Percentiles rank a stretch among this genome's conserved stretches.
Conservation (phyloP, 2,797 vertebrate genomes). For the Crenuchus spilurus region DNA sequence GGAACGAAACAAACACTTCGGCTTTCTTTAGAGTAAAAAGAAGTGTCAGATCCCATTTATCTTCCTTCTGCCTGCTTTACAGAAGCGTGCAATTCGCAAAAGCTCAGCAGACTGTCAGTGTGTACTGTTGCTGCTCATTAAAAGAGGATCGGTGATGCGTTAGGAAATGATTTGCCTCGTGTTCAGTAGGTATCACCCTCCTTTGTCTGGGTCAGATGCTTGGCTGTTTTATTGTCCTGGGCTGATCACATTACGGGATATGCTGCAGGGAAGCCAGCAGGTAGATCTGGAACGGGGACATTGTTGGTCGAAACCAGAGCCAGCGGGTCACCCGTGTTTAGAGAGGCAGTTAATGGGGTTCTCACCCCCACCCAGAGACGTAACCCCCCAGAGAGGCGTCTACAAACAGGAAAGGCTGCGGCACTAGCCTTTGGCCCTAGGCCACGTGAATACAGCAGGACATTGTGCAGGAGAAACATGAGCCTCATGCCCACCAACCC, state of each 20-base stretch:
- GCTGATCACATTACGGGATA: constrained; percentile 42
- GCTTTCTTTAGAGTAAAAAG: constrained; percentile 12
- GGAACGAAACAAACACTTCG: constrained; percentile 11
- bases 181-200: constrained; percentile 1
- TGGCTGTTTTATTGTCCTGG: constrained; percentile 2
- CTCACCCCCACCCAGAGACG: constrained; percentile 49
- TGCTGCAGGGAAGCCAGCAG: constrained; percentile 26
- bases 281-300: constrained; percentile 39
- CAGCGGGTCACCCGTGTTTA: constrained; percentile 39
- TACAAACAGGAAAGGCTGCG: constrained; percentile 8
- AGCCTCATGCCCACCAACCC: constrained; percentile 33
- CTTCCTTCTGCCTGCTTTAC: not conserved
- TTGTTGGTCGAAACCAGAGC: constrained; percentile 47
- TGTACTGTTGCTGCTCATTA: not conserved
- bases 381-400: constrained; percentile 28
- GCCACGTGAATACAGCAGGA: constrained; percentile 30
- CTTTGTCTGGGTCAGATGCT: constrained; percentile 48
- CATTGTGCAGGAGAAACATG: constrained; percentile 34
- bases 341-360: constrained; percentile 53
- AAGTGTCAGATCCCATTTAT: not conserved
- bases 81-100: no score
- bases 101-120: not conserved
- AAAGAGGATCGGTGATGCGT: not conserved
- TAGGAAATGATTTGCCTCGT: not conserved
- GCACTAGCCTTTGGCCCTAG: constrained; percentile 7